These are phyloP conservation scores for Nomada ferruginata DNA, from an alignment of 2,888 invertebrate species.

Conservation along the genomic window DNA sequence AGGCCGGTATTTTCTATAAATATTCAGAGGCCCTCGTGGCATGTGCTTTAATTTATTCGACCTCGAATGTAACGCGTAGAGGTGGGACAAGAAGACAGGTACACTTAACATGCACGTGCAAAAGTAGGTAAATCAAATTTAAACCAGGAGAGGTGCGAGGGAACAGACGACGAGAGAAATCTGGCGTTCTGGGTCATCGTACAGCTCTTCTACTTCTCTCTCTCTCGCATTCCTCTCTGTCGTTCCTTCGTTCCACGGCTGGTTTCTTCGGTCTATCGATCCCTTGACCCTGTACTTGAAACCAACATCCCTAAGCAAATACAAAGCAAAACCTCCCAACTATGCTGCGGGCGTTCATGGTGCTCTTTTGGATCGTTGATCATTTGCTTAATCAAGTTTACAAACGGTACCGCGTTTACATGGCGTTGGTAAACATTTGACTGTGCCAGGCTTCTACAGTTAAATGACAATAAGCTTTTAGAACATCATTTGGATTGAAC, in stretches of 20 bases:
- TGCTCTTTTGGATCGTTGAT: too few relatives aligned
- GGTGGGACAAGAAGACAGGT: slow-evolving; percentile 34
- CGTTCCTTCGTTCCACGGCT: neutral
- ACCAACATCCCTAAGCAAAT: neutral
- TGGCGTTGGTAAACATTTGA: too few relatives aligned
- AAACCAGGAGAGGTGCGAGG: slow-evolving; percentile 48
- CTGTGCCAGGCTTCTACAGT: too few relatives aligned
- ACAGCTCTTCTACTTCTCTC: slow-evolving; percentile 4
- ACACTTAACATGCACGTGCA: slow-evolving; percentile 49
- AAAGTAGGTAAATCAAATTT: slow-evolving; percentile 76
- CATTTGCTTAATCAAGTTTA: too few relatives aligned
- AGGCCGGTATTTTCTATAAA: slow-evolving; percentile 40
- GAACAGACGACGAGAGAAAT: slow-evolving; percentile 74
- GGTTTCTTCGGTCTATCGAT: neutral
- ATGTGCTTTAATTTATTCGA: slow-evolving; percentile 28
- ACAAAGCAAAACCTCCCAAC: neutral
- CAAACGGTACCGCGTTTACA: too few relatives aligned
- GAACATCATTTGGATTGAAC: too few relatives aligned
- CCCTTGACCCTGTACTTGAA: slow-evolving; percentile 3
- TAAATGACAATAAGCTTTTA: too few relatives aligned
- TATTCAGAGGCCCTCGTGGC: slow-evolving; percentile 35
- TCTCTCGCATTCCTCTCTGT: neutral
- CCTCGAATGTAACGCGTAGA: slow-evolving; percentile 39
- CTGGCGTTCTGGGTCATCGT: slow-evolving; percentile 78
- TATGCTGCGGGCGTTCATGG: neutral